These are phyloP conservation scores for Amphiprion percula DNA, from an alignment of 2,113 vertebrate genomes.

Conservation along the genomic window DNA sequence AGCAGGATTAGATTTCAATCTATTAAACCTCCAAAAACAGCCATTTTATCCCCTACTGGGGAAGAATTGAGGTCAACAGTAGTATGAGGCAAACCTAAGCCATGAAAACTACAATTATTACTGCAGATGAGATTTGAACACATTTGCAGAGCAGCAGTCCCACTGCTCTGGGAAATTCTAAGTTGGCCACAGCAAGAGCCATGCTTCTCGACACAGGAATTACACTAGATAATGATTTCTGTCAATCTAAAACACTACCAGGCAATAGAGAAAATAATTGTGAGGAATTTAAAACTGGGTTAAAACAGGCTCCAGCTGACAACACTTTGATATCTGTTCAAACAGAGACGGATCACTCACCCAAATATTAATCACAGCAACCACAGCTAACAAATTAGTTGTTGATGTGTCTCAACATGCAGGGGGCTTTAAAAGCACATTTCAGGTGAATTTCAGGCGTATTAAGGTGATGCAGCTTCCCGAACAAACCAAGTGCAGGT, in stretches of 20 bases:
- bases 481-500: background rate
- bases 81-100: constrained; percentile 3
- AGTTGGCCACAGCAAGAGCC: constrained; percentile 19
- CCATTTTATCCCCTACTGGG: background rate
- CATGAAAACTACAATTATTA: background rate
- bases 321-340: constrained; percentile 16
- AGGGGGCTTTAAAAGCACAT: background rate
- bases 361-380: constrained; percentile 18
- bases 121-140: constrained; percentile 3
- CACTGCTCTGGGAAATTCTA: constrained; percentile 4
- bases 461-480: background rate
- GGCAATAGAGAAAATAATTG: background rate
- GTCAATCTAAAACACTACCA: constrained; percentile 16
- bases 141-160: background rate
- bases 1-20: constrained; percentile 18
- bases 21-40: background rate
- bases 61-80: constrained; percentile 23
- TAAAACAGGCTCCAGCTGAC: background rate
- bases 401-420: constrained; percentile 12
- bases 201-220: constrained; percentile 30
- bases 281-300: constrained; percentile 12
- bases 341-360: constrained; percentile 4
- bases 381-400: constrained; percentile 9
- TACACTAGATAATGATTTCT: constrained; percentile 19
- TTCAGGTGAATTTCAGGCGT: background rate